Evolutionary conservation across 2,113 vertebrate species (phyloP), one percentile per base, ranked within the genome.

Genomic region (Silurus glanis): DNA sequence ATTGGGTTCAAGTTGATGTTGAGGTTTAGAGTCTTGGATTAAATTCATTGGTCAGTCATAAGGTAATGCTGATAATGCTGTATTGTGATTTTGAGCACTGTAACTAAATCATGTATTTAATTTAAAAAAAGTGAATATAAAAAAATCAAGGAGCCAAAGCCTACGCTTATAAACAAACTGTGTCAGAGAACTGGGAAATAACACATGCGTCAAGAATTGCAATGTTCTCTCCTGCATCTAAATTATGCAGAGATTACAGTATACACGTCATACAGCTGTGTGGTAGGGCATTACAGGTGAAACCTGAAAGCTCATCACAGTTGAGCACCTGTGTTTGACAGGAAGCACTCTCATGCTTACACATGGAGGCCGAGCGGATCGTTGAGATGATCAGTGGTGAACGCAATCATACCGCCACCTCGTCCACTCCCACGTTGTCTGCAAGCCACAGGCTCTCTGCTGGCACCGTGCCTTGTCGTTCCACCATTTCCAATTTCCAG

Each of bases 401-500:
- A 58, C 79, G 71, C 80, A 85, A 88, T 92, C 88, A 83, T 85
- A 25, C 80, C 59, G 74, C 84, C 67, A 53, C 74, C 71, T 67
- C 59, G 59, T 59, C 85, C 83, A 85, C 83, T 86, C 80, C 85
- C 85, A 69, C 85, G 17, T 82, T 61, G 78, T 80, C 56, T 82
- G 69, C n/a, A 69, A 82, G 83, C 85, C 83, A 83, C 82, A 83
- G 79, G 83, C 80, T 78, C 85, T 87, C 74, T 89, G 84, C 92
- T 92, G 92, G 90, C 90, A 90, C 88, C 88, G 91, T 87, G 90
- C 92, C 91, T 92, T 92, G 90, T 66, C 91, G 90, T 92, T 92
- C 89, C 90, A 92, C 91, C 90, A 92, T 93, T 93, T 94, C 91
- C 90, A 93, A 93, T 95, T 94, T 94, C 86, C 92, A 93, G 91